Percentiles rank a stretch among this genome's conserved stretches.
These are phyloP conservation scores for Craniophora ligustri DNA, from an alignment of 2,888 invertebrate genomes.

Conservation along the genomic window DNA sequence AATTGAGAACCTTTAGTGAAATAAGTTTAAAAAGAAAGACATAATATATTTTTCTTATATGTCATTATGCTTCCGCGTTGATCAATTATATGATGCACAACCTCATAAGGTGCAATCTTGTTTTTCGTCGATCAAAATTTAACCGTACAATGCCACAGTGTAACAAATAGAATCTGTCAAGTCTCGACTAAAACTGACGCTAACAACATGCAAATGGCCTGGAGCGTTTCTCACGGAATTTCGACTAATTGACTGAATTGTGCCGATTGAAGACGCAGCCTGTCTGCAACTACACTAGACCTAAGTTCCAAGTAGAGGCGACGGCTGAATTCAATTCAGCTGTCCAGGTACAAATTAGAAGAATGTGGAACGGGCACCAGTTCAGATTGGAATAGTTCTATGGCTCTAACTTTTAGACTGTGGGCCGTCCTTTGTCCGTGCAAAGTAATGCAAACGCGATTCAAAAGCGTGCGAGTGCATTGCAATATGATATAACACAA, in stretches of 20 bases:
- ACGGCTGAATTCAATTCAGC: conserved; percentile 49
- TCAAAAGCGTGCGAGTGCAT: conserved; percentile 10
- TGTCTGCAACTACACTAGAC: conserved; percentile 9
- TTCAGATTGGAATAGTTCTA: conserved; percentile 50
- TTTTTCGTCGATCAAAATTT: not conserved
- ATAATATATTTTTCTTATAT: too few species aligned
- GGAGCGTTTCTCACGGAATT: conserved; percentile 22
- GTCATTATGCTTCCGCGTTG: too few species aligned
- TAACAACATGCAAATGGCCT: conserved; percentile 52
- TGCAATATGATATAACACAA: conserved; percentile 16
- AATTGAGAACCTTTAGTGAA: too few species aligned
- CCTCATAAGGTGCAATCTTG: too few species aligned
- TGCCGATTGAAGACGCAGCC: conserved; percentile 31
- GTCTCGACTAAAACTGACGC: conserved; percentile 30
- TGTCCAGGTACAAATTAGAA: conserved; percentile 51
- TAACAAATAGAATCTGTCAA: conserved; percentile 17
- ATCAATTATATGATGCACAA: too few species aligned
- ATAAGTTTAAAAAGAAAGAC: too few species aligned
- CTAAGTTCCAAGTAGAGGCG: conserved; percentile 37
- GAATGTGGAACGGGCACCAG: conserved; percentile 40
- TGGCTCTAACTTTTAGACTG: conserved; percentile 8
- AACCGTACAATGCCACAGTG: not conserved
- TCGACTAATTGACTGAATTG: conserved; percentile 48
- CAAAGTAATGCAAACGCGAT: conserved; percentile 40
- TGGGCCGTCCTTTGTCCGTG: conserved; percentile 33